Evolutionary conservation across 2,113 vertebrate genomes (phyloP), one percentile per base, ranked within the genome.

Genomic region (Leptobrachium ailaonicum): DNA sequence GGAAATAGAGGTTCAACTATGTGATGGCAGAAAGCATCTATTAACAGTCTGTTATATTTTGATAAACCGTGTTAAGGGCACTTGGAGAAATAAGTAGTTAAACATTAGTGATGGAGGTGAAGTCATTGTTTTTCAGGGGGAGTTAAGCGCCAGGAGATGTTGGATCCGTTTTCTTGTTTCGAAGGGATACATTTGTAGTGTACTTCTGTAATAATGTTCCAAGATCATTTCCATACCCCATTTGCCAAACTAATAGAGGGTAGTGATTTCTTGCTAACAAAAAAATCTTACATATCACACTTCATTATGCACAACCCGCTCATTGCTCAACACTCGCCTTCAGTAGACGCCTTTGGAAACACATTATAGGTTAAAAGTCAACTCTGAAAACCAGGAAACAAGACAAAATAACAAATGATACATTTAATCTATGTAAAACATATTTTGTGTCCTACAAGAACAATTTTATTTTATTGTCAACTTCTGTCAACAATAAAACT

Each of bases 171-270:
- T 32, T 32, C 20, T 32, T 32, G 20, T 32, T 32, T 32, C 20
- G 20, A 32, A 68, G 56, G 44, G 53, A 47, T 60, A 77, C 75
- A 77, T 62, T 71, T 78, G 66, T 43, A 42, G 43, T 12, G 7
- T 42, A 42, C 43, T 63, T 32, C 47, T 60, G 67, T 71, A 47
- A 78, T 47, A 32, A 78, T 71, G 76, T 71, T 67, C 20, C 76
- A 78, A 71, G 70, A 71, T 71, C 70, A 50, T 71, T 71, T 71
- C 58, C 60, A 63, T 53, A 78, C 68, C 68, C 56, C 68, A 71
- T 71, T 78, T 78, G 56, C 67, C 56, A 63, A 44, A n/a, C 76
- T 71, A 78, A 78, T 71, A 78, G 76, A 78, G 76, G 68, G 44
- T 71, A 78, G 68, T 50, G 32, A 40, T 54, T 71, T 64, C 76